These are phyloP conservation scores for Criorhina ranunculi DNA, from an alignment of 2,888 invertebrate species.

Conservation along the genomic window DNA sequence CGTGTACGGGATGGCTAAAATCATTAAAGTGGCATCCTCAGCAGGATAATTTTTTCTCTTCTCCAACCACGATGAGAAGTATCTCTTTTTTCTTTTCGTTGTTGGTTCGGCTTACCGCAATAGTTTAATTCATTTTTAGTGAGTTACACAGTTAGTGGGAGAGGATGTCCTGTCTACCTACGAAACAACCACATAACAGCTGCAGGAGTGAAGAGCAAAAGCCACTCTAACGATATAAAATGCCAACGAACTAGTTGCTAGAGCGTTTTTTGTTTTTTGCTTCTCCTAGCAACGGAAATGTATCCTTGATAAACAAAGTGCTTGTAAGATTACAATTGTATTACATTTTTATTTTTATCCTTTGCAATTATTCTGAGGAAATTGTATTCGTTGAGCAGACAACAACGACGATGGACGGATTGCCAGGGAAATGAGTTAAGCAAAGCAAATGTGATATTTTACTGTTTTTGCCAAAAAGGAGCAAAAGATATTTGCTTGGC, in stretches of 20 bases:
- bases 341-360: slow-evolving; percentile 71
- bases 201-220: slow-evolving; percentile 22
- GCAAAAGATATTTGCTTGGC: slow-evolving; percentile 16
- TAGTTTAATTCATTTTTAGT: slow-evolving; percentile 71
- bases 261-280: slow-evolving; percentile 1
- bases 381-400: slow-evolving; percentile 21
- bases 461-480: slow-evolving; percentile 40
- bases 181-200: slow-evolving; percentile 5
- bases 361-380: slow-evolving; percentile 60
- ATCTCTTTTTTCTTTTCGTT: slow-evolving; percentile 22
- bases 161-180: slow-evolving; percentile 39
- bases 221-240: slow-evolving; percentile 49
- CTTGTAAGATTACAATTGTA: slow-evolving; percentile 67
- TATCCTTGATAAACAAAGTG: slow-evolving; percentile 68
- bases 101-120: slow-evolving; percentile 56
- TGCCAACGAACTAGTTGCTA: slow-evolving; percentile 32
- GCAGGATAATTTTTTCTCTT: slow-evolving; percentile 36
- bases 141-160: slow-evolving; percentile 31
- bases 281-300: slow-evolving; percentile 33
- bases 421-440: slow-evolving; percentile 60
- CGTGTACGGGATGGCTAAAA: slow-evolving; percentile 65
- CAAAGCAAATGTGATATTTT: slow-evolving; percentile 46
- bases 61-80: background rate
- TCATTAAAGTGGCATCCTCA: slow-evolving; percentile 64
- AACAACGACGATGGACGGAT: slow-evolving; percentile 35